Conservation (phyloP, 2,797 vertebrate genomes). For the Platalea minor region DNA sequence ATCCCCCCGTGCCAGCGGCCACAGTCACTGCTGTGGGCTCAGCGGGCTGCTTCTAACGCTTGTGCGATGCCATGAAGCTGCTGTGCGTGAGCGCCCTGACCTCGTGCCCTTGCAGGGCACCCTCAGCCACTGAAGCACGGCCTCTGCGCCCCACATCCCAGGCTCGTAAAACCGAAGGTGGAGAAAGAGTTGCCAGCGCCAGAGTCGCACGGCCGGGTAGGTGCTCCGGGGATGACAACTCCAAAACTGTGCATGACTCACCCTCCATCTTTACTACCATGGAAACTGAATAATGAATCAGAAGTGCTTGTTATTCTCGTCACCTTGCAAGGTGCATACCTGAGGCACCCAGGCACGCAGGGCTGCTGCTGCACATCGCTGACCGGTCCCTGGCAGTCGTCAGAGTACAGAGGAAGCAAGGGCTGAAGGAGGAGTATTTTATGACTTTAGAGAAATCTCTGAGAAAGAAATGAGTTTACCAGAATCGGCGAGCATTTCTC, state of each 20-base stretch:
- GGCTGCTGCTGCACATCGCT: background rate
- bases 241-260: background rate
- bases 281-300: constrained; percentile 17
- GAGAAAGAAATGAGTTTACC: background rate
- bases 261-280: background rate
- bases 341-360: background rate
- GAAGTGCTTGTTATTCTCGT: background rate
- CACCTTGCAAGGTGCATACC: background rate
- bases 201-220: background rate
- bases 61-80: background rate
- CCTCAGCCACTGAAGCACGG: background rate
- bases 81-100: background rate
- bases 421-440: background rate
- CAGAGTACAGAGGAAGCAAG: background rate
- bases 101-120: background rate
- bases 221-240: background rate
- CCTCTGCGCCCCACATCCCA: background rate
- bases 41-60: background rate
- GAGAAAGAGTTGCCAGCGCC: background rate
- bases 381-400: background rate
- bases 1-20: too few relatives aligned
- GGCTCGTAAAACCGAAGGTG: background rate
- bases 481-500: background rate
- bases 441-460: background rate
- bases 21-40: background rate